Evolutionary conservation across 1,140 invertebrate genomes (phyloP), one percentile per base, ranked within the genome.

Genomic region (Pissodes strobi): DNA sequence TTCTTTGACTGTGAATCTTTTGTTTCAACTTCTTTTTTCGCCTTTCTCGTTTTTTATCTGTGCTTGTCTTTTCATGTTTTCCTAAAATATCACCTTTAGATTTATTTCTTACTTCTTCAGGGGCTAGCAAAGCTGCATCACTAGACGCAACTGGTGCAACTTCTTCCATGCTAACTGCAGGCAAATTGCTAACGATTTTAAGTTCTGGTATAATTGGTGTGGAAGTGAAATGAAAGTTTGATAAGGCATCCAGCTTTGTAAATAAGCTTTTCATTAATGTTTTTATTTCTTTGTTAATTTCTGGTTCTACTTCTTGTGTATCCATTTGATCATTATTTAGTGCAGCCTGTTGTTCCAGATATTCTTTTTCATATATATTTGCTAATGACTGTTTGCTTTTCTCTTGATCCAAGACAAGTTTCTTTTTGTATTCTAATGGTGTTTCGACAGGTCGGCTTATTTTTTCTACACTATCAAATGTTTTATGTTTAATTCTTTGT

Each of bases 341-440:
- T 55, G 88, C 86, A 74, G 90, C 85, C 71, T 90, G 85, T 72
- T 94, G 88, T 72, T 91, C 90, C 2, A 97, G 77, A 79, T 90
- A 98, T 78, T 97, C 93, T 69, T 92, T 84, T 81, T 99, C 97
- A 78, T 99, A 99, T 58, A 99, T 90, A 81, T 99, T 87, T 1
- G 94, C 91, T 34, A 99, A 83, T 69, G 95, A 97, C 58, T 90
- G 80, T 80, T 98, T 98, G 68, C 94, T 97, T 75, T 99, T 99
- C 74, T 97, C 93, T 72, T 97, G 93, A 79, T 98, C 90, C 17
- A 99, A 78, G 0, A 94, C 85, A 34, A 97, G 81, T 70, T 91
- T 87, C 73, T 98, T 98, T 72, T 95, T 95, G 74, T 91, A 98
- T 67, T 94, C 89, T 43, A 90, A 81, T 15, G 91, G 87, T 46